Percentiles rank a stretch among this genome's conserved stretches.
Evolutionary conservation across 2,888 invertebrate genomes (phyloP).

Genomic region (Melieria omissa): DNA sequence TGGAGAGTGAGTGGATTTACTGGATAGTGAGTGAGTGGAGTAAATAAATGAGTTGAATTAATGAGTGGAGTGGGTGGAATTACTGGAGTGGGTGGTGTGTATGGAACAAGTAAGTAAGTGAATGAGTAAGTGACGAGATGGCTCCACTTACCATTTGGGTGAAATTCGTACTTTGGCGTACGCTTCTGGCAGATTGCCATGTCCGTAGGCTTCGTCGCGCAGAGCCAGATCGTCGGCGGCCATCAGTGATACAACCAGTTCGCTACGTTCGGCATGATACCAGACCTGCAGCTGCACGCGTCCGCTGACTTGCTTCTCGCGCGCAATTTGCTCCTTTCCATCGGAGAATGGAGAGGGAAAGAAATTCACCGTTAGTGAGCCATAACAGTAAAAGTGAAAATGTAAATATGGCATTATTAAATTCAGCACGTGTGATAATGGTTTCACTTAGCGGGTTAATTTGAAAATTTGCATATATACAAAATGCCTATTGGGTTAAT

Average conservation of each 20-base stretch:
- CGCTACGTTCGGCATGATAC: constrained; percentile 86
- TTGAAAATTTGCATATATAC: neutral
- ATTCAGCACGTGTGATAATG: neutral
- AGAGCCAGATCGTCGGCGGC: constrained; percentile 86
- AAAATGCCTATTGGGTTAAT: neutral
- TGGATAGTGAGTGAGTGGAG: no score
- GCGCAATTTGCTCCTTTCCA: constrained; percentile 75
- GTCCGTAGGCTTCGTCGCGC: constrained; percentile 81
- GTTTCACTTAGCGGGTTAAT: no score
- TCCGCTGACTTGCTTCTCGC: constrained; percentile 80
- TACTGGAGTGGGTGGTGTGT: neutral
- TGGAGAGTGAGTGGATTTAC: no score
- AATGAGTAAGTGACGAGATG: neutral
- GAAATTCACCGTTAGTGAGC: neutral
- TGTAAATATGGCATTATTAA: neutral
- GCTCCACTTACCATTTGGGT: constrained; percentile 78
- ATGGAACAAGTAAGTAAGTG: neutral
- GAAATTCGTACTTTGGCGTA: constrained; percentile 84
- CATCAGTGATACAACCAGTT: constrained; percentile 85
- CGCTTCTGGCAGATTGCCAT: constrained; percentile 83
- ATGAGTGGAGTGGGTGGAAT: no score
- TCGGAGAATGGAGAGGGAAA: neutral
- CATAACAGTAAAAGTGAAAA: neutral
- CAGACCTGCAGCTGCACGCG: constrained; percentile 89
- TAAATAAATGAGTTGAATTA: no score